Evolutionary conservation across 2,113 vertebrate species (phyloP), one percentile per base, ranked within the genome.

Genomic region (Poecile atricapillus): DNA sequence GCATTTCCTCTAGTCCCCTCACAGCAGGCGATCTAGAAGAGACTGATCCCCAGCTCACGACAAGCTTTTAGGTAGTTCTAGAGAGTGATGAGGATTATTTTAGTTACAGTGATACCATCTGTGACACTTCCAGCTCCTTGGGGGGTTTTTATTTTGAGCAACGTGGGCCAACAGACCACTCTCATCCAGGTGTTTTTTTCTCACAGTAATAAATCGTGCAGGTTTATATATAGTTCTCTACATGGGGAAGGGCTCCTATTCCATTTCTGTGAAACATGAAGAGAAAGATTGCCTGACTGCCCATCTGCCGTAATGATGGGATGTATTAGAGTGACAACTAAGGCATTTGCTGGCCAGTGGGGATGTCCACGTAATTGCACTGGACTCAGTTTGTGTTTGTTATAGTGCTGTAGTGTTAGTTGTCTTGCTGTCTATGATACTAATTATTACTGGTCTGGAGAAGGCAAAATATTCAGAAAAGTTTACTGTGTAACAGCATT

Each of bases 1-100:
- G 52, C 15, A 2, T 59, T 74, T 89, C 33, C 33, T 59, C 55
- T 49, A 47, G 30, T 33, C 8, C 8, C 4, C 10, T 43, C 43
- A 28, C 25, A 43, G 31, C 15, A 43, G 27, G 22, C 22, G 27
- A 13, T 21, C n/a, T 43, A 23, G 22, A 46, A 41, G 14, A 55
- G 11, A 31, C 55, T 3, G 8, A 41, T 12, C 4, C 28, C 11
- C 8, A 15, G 5, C 25, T 41, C 55, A 35, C 0, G 0, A 11
- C 24, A 31, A 7, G 11, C 12, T 35, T 62, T 41, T 21, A 55
- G 25, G 22, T 43, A 49, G 31, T 14, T 49, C 12, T 20, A 28
- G 41, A 68, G 6, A 27, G 25, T 22, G 21, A 46, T 63, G n/a
- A 83, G 12, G 10, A 63, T 22, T 15, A 7, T 14, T 63, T 67